Base-by-base conservation (phyloP, 2,113 vertebrate genomes). In the Pitta sordida region DNA sequence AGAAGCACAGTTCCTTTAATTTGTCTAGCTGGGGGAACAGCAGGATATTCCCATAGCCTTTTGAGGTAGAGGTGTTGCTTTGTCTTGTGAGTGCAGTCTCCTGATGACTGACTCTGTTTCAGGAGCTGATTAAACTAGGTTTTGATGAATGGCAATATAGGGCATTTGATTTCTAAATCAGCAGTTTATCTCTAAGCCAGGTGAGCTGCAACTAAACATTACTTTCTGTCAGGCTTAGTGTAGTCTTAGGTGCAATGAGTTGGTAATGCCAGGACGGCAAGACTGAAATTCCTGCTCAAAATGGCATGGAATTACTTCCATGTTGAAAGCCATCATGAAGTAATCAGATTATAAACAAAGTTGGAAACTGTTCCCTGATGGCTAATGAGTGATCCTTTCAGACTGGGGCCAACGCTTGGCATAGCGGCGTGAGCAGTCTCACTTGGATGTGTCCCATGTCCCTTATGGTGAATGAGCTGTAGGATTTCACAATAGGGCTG, bases 401-500 rank as follows among this genome's bases (percentile, higher is more conserved):
- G 51, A 44, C 7, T 14, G 22, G 36, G 29, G n/a, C 51, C 26
- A 3, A 5, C 3, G 0, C 15, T 34, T 36, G 71, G 12, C 39
- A 39, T 5, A n/a, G 48, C 23, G 21, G 8, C 41, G 11, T 44
- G 29, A 65, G 34, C 44, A 59, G 27, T 39, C 30, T 74, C 0
- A 0, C 36, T 55, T 76, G 59, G 6, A 29, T 43, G 21, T 56
- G 29, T 43, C 34, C 37, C 27, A 1, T n/a, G 41, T 11, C 4
- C 9, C 8, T 53, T 20, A 11, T 0, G 0, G 26, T 4, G 1
- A 65, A 27, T 7, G 22, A 64, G 32, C 11, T 36, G n/a, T 10
- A 46, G 43, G 39, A 29, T 59, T 52, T 83, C 26, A 62, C 63
- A 77, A 24, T 0, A 4, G 27, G 29, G 20, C 12, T 87, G 56